These are phyloP conservation scores for Microcebus lehilahytsara DNA, from an alignment of 2,113 vertebrate genomes.

Conservation along the genomic window DNA sequence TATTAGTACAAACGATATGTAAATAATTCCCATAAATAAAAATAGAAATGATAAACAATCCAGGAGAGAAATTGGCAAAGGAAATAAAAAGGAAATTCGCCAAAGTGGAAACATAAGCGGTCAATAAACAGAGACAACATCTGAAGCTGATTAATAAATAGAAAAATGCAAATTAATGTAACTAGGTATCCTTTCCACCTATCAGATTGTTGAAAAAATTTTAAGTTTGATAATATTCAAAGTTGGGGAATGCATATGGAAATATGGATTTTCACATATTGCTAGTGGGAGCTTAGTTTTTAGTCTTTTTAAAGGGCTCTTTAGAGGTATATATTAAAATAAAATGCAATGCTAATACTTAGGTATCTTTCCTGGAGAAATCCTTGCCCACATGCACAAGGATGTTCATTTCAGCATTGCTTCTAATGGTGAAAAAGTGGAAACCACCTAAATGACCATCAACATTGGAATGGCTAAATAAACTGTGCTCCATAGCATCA, in stretches of 20 bases:
- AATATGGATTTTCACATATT: not conserved
- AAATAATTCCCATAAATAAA: slow-evolving; percentile 62
- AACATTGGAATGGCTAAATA: no score
- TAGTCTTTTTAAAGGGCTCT: not conserved
- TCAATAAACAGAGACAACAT: not conserved
- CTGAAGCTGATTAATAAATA: not conserved
- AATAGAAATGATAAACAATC: slow-evolving; percentile 51
- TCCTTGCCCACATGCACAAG: not conserved
- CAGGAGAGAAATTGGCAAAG: slow-evolving; percentile 35
- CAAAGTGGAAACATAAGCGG: not conserved
- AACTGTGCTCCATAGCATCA: not conserved
- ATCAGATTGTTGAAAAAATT: not conserved
- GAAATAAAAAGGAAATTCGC: slow-evolving; percentile 31
- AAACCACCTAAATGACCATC: not conserved
- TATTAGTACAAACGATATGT: slow-evolving; percentile 20
- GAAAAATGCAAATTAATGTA: slow-evolving; percentile 29
- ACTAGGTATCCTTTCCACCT: not conserved
- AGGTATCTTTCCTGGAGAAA: not conserved
- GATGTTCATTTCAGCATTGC: not conserved
- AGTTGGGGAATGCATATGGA: not conserved
- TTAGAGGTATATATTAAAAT: not conserved
- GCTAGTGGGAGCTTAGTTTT: not conserved
- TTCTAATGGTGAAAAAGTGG: not conserved
- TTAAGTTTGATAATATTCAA: not conserved
- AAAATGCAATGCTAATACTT: not conserved